These are phyloP conservation scores for Craterocephalus amniculus DNA, from an alignment of 2,797 vertebrate genomes.

Conservation along the genomic window DNA sequence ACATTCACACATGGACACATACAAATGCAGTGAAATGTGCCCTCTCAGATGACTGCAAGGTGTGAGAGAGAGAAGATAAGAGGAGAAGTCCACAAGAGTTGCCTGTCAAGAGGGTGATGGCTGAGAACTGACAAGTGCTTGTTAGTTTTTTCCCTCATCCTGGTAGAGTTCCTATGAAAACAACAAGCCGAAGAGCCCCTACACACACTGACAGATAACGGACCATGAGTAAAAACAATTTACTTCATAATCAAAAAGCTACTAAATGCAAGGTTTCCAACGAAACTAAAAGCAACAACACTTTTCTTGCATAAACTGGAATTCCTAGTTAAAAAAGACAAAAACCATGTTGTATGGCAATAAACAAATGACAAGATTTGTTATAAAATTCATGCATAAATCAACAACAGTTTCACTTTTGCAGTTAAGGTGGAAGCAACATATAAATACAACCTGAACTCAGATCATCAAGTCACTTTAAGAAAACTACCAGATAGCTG, in stretches of 20 bases:
- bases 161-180: constrained; percentile 75
- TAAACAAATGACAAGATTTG: constrained; percentile 4
- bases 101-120: constrained; percentile 87
- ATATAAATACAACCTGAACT: constrained; percentile 4
- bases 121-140: constrained; percentile 92
- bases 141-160: constrained; percentile 89
- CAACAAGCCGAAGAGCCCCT: constrained; percentile 53
- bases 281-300: constrained; percentile 5
- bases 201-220: constrained; percentile 39
- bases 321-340: constrained; percentile 2
- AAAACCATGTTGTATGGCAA: constrained; percentile 6
- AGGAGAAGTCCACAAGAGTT: constrained; percentile 88
- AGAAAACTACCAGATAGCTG: constrained; percentile 2
- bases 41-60: constrained; percentile 79
- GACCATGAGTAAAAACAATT: constrained; percentile 34
- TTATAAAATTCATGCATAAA: constrained; percentile 12
- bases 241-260: constrained; percentile 20
- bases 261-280: constrained; percentile 17
- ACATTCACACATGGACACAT: constrained; percentile 80
- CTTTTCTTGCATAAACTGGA: constrained; percentile 18
- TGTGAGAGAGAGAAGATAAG: constrained; percentile 82
- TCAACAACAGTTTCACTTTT: not conserved
- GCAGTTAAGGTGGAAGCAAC: not conserved
- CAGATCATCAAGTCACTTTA: constrained; percentile 14
- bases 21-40: constrained; percentile 85